Base-by-base conservation (phyloP, 2,888 invertebrate genomes). In the Hypomecis punctinalis region DNA sequence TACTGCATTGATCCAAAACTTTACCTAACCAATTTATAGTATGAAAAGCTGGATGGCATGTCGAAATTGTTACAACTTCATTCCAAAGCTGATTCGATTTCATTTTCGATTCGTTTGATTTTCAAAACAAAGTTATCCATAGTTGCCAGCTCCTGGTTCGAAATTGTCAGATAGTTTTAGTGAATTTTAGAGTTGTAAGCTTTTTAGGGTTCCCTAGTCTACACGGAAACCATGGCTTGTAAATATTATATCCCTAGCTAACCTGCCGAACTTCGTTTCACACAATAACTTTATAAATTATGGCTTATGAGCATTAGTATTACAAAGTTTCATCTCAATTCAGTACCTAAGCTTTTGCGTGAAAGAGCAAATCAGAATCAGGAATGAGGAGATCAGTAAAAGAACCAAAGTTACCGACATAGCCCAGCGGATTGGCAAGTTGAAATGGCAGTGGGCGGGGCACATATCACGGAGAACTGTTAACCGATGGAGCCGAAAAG, bases 101-200 rank as follows among this genome's bases (percentile, higher is more conserved):
- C 40, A 46, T 61, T 61, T 62, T 62, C 51, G 46, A 51, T 56
- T 62, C 40, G 52, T 62, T 62, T 56, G 51, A 9, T 51, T 54
- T 46, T 37, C 49, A 42, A 55, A 55, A 39, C 5, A 52, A 40
- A 23, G 40, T 56, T 55, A 47, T 23, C 3, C 23, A 23, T 2
- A n/a, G 42, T 36, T 48, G 54, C 5, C 35, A 39, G 43, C 46
- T 45, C n/a, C 5, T 45, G 39, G 52, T 46, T 11, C 36, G 48
- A 49, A 49, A 48, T 48, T 13, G 37, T 0, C 36, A 37, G 49
- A 8, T 8, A 40, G 40, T 8, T 52, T 7, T 10, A 1, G 40
- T 6, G 5, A 52, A 11, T 52, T 52, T 36, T 49, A 1, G 10
- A 7, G 10, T 48, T 48, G 48, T 48, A 5, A 35, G 0, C 23